Base-by-base conservation (phyloP, 1,140 invertebrate species). In the Papilio xuthus region DNA sequence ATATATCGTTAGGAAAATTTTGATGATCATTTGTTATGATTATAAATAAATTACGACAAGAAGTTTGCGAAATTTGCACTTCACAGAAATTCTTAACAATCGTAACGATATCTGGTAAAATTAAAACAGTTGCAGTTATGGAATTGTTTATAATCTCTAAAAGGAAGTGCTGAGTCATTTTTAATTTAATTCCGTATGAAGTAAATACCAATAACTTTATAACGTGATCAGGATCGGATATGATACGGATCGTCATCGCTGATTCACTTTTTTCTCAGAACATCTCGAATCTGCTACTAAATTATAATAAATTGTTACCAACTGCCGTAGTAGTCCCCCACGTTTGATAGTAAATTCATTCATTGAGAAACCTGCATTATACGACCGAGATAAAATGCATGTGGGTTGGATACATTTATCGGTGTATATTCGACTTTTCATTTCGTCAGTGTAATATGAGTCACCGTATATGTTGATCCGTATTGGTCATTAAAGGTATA, bases 211-310 rank as follows among this genome's bases (percentile, higher is more conserved):
- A 80, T 84, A 79, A 71, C 63, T 78, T 78, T 79, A 76, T 80
- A 81, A 74, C 77, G 79, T 84, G 81, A 87, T 85, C 81, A 83
- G 80, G 86, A 90, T 90, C 88, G 89, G 89, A 90, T 89, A 86
- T 88, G 82, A 88, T 87, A 83, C 85, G 79, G 78, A 74, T 82
- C 74, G 78, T 80, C 56, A 79, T 60, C 42, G 78, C 53, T 93
- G 90, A 93, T 53, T 93, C 90, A 93, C 78, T 76, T 77, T 82
- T 82, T 89, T 92, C 86, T 79, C 20, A 82, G 87, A 89, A 92
- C 76, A 80, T 77, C 78, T 78, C 70, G 85, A 82, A 88, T 83
- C 80, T 83, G 83, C 80, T 82, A 84, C 83, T 81, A 78, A 86
- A 82, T 80, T 82, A 77, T 80, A 78, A 85, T 82, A 81, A 87